Conservation (phyloP, 2,113 vertebrate genomes). For the Herpailurus yagouaroundi region DNA sequence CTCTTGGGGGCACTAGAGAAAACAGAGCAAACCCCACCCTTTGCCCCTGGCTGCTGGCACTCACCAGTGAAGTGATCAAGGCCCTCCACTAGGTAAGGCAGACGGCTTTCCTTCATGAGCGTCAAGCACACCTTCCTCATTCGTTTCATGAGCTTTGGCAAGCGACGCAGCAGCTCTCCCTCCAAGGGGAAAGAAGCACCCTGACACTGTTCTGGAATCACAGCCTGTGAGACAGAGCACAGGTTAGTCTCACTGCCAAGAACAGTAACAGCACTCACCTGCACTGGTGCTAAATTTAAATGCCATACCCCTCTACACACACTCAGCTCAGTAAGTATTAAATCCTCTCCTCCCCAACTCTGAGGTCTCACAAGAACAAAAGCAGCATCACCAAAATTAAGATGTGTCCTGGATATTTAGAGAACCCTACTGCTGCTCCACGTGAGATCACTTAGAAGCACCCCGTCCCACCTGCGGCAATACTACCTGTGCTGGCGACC, state of each 20-base stretch:
- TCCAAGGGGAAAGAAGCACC: slow-evolving; percentile 32
- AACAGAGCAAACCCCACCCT: neutral
- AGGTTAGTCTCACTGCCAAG: neutral
- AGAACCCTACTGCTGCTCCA: neutral
- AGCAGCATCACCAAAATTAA: neutral
- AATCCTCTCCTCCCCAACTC: neutral
- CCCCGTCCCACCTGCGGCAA: accelerated
- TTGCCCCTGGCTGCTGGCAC: neutral
- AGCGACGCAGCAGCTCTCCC: slow-evolving; percentile 87
- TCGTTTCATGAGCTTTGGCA: slow-evolving; percentile 90
- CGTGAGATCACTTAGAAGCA: neutral
- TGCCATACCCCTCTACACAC: neutral
- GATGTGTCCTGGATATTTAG: neutral
- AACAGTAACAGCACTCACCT: neutral
- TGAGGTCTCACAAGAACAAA: neutral
- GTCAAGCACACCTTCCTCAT: slow-evolving; percentile 93
- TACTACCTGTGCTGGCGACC: neutral
- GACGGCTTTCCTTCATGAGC: slow-evolving; percentile 87
- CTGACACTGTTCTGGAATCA: slow-evolving; percentile 53
- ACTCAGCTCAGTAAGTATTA: neutral
- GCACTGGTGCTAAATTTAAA: neutral
- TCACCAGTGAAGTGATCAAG: slow-evolving; percentile 94
- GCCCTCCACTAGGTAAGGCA: slow-evolving; percentile 90
- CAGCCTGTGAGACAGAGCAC: slow-evolving; percentile 46
- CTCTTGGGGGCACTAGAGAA: neutral